Evolutionary conservation across 2,797 vertebrate genomes (phyloP).

Genomic region (Glyptemys insculpta): DNA sequence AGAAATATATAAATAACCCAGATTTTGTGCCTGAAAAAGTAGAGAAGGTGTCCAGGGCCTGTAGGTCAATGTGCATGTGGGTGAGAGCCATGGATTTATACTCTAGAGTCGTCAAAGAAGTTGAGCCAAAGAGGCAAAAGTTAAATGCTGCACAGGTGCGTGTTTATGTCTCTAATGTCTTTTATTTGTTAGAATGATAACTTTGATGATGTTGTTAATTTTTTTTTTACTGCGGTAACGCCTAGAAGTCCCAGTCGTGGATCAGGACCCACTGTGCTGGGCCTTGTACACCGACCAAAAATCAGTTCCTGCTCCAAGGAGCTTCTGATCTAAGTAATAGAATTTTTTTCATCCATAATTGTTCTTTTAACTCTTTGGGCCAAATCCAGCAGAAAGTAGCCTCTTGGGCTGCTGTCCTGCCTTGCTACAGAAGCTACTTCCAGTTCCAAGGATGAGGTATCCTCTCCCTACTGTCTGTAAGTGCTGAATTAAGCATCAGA

Average conservation of each 20-base stretch:
- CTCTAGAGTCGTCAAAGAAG: conserved; percentile 86
- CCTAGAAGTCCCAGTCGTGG: background rate
- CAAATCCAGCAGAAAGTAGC: background rate
- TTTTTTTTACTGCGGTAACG: background rate
- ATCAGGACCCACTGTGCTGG: background rate
- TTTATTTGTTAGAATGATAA: background rate
- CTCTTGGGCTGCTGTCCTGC: background rate
- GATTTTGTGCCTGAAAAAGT: conserved; percentile 90
- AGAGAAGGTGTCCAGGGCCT: conserved; percentile 89
- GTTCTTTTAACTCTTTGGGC: background rate
- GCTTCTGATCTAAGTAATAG: background rate
- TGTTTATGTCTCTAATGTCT: background rate
- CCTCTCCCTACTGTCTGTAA: background rate
- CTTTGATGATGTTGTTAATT: background rate
- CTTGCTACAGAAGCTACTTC: background rate
- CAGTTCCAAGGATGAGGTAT: background rate
- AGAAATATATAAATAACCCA: conserved; percentile 88
- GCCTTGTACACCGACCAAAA: background rate
- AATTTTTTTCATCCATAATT: background rate
- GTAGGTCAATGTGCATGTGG: conserved; percentile 92
- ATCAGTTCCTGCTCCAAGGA: background rate
- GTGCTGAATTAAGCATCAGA: background rate
- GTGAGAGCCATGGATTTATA: conserved; percentile 90
- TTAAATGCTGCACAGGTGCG: conserved; percentile 85
- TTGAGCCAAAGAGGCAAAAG: conserved; percentile 88